A percentile compares a stretch with the other conserved stretches of the same genome.
phyloP scores from a whole-genome alignment of 2,113 vertebrate species.

The Zeus faber region DNA sequence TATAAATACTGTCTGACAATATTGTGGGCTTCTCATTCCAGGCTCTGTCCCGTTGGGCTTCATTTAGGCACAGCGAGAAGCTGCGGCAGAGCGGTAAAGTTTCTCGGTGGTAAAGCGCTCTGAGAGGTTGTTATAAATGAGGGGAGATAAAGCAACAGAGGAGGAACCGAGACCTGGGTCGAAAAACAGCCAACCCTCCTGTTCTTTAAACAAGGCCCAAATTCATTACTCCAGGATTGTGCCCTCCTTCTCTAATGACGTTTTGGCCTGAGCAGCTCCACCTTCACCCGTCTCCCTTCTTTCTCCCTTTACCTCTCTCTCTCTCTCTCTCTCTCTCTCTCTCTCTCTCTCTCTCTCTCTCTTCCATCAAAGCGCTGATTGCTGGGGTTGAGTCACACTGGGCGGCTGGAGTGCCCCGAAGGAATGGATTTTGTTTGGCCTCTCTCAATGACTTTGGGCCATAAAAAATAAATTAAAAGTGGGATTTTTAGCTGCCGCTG shows the following conservation, averaged over 20 bases:
- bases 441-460: constrained; percentile 39
- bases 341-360: neutral
- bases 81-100: too few species aligned
- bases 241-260: neutral
- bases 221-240: neutral
- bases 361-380: neutral
- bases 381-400: constrained; percentile 22
- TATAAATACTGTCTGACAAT: too few species aligned
- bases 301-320: neutral
- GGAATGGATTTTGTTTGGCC: constrained; percentile 45
- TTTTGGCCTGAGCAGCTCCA: neutral
- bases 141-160: too few species aligned
- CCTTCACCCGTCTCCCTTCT: neutral
- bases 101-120: too few species aligned
- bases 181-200: too few species aligned
- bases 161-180: too few species aligned
- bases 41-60: too few species aligned
- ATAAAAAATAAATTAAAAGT: constrained; percentile 64
- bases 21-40: too few species aligned
- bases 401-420: constrained; percentile 34
- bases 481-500: constrained; percentile 30
- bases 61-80: too few species aligned
- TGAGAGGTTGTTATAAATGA: too few species aligned
- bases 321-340: neutral
- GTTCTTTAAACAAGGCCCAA: too few species aligned